Conservation (phyloP, 2,797 vertebrate genomes). For the Coregonus suidteri region DNA sequence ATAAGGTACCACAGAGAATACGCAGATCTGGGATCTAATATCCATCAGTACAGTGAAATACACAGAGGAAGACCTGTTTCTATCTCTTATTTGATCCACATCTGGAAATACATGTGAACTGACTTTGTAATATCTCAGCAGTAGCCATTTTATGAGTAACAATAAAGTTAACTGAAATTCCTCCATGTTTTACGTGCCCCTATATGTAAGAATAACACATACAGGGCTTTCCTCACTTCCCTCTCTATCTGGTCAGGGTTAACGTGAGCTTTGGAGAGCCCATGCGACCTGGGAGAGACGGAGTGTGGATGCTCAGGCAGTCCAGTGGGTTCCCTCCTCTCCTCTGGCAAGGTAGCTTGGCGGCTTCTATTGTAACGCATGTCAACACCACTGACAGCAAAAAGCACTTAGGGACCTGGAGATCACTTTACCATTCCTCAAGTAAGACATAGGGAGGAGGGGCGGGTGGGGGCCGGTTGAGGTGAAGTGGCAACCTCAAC, state of each 20-base stretch:
- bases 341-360: constrained; percentile 65
- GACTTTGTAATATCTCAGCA: neutral
- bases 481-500: constrained; percentile 25
- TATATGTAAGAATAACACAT: neutral
- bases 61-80: neutral
- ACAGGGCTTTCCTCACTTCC: neutral
- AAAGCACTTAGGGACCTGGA: constrained; percentile 72
- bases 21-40: neutral
- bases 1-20: too few species aligned
- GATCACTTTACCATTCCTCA: constrained; percentile 77
- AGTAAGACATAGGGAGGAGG: constrained; percentile 56
- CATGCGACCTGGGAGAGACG: constrained; percentile 19
- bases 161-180: constrained; percentile 1
- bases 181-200: neutral
- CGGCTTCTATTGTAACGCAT: constrained; percentile 72
- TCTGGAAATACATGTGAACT: neutral
- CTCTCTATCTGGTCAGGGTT: neutral
- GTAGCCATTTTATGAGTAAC: constrained; percentile 8
- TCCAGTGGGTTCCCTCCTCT: constrained; percentile 42
- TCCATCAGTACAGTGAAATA: neutral
- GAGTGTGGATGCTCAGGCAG: constrained; percentile 32
- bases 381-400: constrained; percentile 75
- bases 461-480: constrained; percentile 41
- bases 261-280: neutral
- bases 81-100: neutral